These are phyloP conservation scores for Brassicogethes aeneus DNA, from an alignment of 2,888 invertebrate species.

Conservation along the genomic window DNA sequence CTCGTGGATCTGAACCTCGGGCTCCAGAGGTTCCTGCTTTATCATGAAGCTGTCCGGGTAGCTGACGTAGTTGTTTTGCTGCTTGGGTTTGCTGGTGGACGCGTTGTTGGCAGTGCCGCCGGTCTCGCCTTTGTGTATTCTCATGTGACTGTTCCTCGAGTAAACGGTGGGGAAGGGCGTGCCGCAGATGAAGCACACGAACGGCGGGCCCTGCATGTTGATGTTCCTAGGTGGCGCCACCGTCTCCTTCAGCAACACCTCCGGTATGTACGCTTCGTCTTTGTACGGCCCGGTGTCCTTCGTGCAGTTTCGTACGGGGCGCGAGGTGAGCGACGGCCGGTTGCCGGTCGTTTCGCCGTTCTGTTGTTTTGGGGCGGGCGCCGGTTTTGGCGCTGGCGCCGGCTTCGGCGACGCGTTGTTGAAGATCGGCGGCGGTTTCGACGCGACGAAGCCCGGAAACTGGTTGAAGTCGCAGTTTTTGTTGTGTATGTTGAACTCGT, in stretches of 20 bases:
- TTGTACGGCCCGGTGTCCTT: slow-evolving; percentile 34
- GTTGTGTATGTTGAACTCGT: slow-evolving; percentile 38
- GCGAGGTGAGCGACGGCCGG: slow-evolving; percentile 23
- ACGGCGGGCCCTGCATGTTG: slow-evolving; percentile 13
- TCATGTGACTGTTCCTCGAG: slow-evolving; percentile 39
- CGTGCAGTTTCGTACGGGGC: slow-evolving; percentile 35
- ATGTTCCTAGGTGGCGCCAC: not conserved
- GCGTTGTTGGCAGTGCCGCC: slow-evolving; percentile 10
- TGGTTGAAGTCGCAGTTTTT: slow-evolving; percentile 29
- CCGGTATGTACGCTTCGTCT: slow-evolving; percentile 22
- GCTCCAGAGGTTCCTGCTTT: slow-evolving; percentile 37
- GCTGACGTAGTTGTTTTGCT: slow-evolving; percentile 4
- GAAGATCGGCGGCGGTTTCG: not conserved
- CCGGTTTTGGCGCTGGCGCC: not conserved
- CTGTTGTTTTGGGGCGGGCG: not conserved
- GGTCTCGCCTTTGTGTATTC: slow-evolving; percentile 36
- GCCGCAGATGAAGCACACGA: slow-evolving; percentile 36
- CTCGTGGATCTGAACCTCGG: slow-evolving; percentile 39
- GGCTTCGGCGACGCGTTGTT: not conserved
- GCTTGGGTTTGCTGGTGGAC: slow-evolving; percentile 10
- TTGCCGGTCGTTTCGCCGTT: slow-evolving; percentile 17
- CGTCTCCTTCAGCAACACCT: slow-evolving; percentile 16
- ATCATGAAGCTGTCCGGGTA: slow-evolving; percentile 16
- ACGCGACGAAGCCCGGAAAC: slow-evolving; percentile 13
- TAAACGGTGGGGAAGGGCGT: slow-evolving; percentile 38